Conservation (phyloP, 2,797 vertebrate species). For the Leontopithecus rosalia region DNA sequence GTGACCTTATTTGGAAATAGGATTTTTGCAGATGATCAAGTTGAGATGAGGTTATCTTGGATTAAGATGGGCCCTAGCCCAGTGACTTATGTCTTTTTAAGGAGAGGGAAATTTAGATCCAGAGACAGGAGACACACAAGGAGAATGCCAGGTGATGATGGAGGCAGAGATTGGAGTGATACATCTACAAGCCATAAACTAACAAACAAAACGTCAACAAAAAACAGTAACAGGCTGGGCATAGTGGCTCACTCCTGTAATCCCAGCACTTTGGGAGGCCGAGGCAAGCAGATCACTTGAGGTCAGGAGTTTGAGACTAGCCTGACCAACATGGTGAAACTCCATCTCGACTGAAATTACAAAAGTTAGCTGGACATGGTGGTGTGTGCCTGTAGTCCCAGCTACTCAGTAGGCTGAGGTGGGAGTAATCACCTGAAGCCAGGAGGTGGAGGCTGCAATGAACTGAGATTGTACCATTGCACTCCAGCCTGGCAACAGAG, state of each 20-base stretch:
- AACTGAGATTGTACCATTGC: not conserved
- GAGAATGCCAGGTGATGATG: fast-evolving
- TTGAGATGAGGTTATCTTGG: not conserved
- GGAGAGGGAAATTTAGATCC: not conserved
- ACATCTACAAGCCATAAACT: not conserved
- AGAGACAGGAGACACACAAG: not conserved
- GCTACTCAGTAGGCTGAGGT: not conserved
- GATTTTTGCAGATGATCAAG: not conserved
- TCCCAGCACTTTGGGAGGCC: not conserved
- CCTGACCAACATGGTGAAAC: not conserved
- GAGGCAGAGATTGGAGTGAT: not conserved
- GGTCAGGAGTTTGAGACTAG: not conserved
- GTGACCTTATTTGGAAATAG: not conserved
- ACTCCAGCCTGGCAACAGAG: not conserved
- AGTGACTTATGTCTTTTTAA: not conserved
- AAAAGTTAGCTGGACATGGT: not conserved
- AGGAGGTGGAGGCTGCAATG: not conserved
- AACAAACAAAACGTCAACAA: not conserved
- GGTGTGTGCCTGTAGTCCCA: not conserved
- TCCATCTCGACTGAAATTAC: not conserved
- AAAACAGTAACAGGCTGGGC: not conserved
- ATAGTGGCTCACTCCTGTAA: not conserved
- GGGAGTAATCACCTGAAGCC: not conserved
- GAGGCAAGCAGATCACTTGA: not conserved
- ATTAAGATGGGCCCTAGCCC: not conserved